These are phyloP conservation scores for Boleophthalmus pectinirostris DNA, from an alignment of 2,113 vertebrate species.

Conservation along the genomic window DNA sequence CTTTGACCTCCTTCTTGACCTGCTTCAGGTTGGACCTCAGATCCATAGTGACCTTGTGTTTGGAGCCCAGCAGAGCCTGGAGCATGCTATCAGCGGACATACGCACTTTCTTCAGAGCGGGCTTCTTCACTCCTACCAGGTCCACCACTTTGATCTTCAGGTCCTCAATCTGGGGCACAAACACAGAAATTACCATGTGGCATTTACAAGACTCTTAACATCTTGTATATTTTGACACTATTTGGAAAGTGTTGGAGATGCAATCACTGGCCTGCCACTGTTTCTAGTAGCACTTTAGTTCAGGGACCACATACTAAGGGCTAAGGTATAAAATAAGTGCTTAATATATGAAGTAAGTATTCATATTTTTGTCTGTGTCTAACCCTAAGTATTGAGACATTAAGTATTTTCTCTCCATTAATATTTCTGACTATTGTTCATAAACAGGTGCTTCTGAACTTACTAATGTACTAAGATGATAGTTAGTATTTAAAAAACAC, in stretches of 20 bases:
- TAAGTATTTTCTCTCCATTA: too few relatives aligned
- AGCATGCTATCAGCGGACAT: conserved; percentile 75
- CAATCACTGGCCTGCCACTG: background rate
- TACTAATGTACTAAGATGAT: too few relatives aligned
- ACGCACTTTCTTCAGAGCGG: conserved; percentile 70
- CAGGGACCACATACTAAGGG: too few relatives aligned
- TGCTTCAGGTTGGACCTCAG: conserved; percentile 92
- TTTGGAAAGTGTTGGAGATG: background rate
- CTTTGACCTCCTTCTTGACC: conserved; percentile 93
- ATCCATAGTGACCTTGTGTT: conserved; percentile 94
- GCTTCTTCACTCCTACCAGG: conserved; percentile 70
- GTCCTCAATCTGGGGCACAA: conserved; percentile 57
- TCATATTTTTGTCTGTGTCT: too few relatives aligned
- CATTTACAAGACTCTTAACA: background rate
- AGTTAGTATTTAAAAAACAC: too few relatives aligned
- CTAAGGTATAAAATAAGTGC: too few relatives aligned
- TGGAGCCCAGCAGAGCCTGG: conserved; percentile 82
- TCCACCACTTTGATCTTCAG: conserved; percentile 71
- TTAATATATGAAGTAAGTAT: too few relatives aligned
- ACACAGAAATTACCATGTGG: too few relatives aligned
- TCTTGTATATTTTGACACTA: background rate
- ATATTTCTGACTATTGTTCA: too few relatives aligned
- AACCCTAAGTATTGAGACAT: too few relatives aligned
- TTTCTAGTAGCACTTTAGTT: background rate
- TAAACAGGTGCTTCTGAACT: too few relatives aligned